phyloP scores from a whole-genome alignment of 1,140 invertebrate species.

The Chrysopa pallens region DNA sequence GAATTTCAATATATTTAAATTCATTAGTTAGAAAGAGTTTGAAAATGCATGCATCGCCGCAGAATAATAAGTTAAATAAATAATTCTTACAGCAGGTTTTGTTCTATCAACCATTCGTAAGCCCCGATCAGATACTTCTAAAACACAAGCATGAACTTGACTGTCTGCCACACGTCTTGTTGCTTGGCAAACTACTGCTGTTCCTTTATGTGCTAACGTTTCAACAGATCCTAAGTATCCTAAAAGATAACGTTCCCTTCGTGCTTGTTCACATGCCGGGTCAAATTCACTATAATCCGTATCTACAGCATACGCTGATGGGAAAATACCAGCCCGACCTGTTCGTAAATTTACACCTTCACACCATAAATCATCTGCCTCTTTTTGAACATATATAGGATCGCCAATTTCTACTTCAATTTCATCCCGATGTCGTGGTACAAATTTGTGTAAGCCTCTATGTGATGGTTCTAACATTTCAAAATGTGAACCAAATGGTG shows the following conservation, averaged over 20 bases:
- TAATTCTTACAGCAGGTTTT: conserved; percentile 41
- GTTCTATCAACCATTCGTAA: conserved; percentile 84
- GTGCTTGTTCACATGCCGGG: conserved; percentile 64
- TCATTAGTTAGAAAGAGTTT: no score
- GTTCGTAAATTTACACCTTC: conserved; percentile 91
- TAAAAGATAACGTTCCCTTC: conserved; percentile 75
- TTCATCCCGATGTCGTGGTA: conserved; percentile 87
- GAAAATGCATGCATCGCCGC: no score
- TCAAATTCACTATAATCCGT: conserved; percentile 91
- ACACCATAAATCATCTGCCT: conserved; percentile 94
- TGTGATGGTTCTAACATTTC: conserved; percentile 90
- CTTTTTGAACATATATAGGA: conserved; percentile 89
- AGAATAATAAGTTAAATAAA: no score
- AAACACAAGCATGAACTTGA: conserved; percentile 57
- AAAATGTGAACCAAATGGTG: conserved; percentile 37
- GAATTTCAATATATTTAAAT: no score
- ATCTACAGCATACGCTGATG: conserved; percentile 89
- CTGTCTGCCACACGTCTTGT: conserved; percentile 65
- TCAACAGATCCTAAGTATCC: conserved; percentile 93
- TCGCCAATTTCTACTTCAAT: conserved; percentile 94
- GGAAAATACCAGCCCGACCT: conserved; percentile 86
- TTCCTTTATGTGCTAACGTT: conserved; percentile 84
- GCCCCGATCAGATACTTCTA: conserved; percentile 91
- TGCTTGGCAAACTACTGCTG: conserved; percentile 70
- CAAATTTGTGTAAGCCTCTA: conserved; percentile 85